Conservation (phyloP, 2,888 invertebrate genomes). For the Ctena decussata region DNA sequence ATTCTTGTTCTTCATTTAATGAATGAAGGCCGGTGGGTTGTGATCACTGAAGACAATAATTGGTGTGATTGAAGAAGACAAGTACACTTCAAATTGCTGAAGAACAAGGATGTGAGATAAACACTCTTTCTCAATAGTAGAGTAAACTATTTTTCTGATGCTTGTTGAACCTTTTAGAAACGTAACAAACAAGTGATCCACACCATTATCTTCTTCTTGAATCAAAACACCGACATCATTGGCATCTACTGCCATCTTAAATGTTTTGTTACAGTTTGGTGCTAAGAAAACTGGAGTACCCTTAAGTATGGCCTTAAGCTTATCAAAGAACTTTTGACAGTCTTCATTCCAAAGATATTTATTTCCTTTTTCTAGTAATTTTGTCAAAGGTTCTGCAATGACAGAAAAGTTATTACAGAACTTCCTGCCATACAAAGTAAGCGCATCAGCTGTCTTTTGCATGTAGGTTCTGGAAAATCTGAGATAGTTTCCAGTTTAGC, state of each 20-base stretch:
- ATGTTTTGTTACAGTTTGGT: constrained; percentile 45
- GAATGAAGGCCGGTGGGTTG: no score
- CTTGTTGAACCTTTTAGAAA: no score
- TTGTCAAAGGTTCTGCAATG: neutral
- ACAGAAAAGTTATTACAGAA: neutral
- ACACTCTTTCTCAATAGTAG: no score
- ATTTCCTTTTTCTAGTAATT: neutral
- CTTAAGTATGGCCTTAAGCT: neutral
- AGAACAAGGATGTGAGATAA: no score
- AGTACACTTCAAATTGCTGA: no score
- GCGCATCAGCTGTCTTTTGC: neutral
- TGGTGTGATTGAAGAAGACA: no score
- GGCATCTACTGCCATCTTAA: constrained; percentile 64
- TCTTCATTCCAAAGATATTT: neutral
- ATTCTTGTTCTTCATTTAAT: no score
- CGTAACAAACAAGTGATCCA: no score
- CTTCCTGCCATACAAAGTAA: neutral
- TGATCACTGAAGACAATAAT: no score
- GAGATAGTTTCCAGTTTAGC: neutral
- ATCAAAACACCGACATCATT: constrained; percentile 20
- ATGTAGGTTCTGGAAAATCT: neutral
- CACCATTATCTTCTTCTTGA: no score
- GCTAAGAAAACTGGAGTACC: constrained; percentile 41
- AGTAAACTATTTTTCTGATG: no score
- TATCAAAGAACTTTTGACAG: neutral